Evolutionary conservation across 1,140 invertebrate species (phyloP).

Genomic region (Atta cephalotes): DNA sequence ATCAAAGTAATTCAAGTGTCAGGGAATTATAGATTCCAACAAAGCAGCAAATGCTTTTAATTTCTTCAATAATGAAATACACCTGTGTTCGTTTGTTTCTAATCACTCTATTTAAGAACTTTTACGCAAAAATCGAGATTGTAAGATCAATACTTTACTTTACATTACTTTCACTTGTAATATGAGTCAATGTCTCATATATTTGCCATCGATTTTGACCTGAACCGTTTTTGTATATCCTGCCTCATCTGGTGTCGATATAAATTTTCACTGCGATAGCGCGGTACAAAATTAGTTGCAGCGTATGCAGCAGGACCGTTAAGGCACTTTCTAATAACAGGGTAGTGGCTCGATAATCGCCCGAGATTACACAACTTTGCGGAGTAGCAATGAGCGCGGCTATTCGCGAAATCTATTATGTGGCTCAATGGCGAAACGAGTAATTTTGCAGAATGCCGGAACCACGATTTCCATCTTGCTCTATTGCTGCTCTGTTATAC

Average conservation of each 20-base stretch:
- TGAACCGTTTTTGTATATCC: slow-evolving; percentile 2
- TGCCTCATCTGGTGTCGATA: not conserved
- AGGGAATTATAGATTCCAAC: not conserved
- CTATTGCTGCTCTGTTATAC: not conserved
- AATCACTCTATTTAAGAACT: not conserved
- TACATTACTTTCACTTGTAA: slow-evolving; percentile 46
- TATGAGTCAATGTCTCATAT: not conserved
- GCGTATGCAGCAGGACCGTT: slow-evolving; percentile 20
- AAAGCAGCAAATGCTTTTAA: not conserved
- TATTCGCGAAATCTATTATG: slow-evolving; percentile 46
- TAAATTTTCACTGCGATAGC: slow-evolving; percentile 26
- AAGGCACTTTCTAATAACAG: slow-evolving; percentile 52
- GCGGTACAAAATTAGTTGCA: slow-evolving; percentile 1
- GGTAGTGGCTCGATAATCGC: slow-evolving; percentile 39
- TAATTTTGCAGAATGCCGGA: slow-evolving; percentile 47
- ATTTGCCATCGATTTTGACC: not conserved
- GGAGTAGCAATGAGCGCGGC: slow-evolving; percentile 14
- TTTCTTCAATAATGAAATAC: not conserved
- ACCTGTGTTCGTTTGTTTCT: not conserved
- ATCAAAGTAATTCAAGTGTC: slow-evolving; percentile 16
- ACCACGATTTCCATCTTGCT: slow-evolving; percentile 38
- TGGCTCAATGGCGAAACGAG: slow-evolving; percentile 51
- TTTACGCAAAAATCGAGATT: not conserved
- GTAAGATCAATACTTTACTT: slow-evolving; percentile 23
- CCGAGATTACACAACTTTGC: slow-evolving; percentile 14